A percentile compares a stretch with the other conserved stretches of the same genome.
Conservation (phyloP, 2,113 vertebrate genomes). For the Tachysurus vachellii region DNA sequence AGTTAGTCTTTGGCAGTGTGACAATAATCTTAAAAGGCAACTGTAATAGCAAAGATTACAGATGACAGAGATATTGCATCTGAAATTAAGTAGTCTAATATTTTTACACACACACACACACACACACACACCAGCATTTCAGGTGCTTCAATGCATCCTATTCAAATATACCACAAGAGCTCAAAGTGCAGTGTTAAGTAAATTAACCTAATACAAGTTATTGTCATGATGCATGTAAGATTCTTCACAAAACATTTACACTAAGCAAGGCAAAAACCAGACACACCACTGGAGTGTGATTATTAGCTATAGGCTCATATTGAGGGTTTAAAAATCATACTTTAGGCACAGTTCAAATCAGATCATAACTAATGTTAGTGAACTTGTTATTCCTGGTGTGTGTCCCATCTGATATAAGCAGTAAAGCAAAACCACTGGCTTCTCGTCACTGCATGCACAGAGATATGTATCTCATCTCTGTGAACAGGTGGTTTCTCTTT, state of each 20-base stretch:
- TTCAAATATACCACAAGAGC: background rate
- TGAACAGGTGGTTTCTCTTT: slow-evolving; percentile 34
- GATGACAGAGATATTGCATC: background rate
- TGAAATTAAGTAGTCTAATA: background rate
- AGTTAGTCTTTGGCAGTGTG: too few relatives aligned
- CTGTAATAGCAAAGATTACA: too few relatives aligned
- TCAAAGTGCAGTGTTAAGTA: background rate
- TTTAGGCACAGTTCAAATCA: background rate
- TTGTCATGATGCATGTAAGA: background rate
- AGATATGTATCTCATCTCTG: slow-evolving; percentile 42
- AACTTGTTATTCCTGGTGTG: slow-evolving; percentile 2
- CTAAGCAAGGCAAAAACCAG: background rate
- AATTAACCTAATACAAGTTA: background rate
- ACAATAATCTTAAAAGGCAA: too few relatives aligned
- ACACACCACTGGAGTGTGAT: background rate
- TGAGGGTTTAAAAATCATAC: background rate
- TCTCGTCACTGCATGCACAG: slow-evolving; percentile 24
- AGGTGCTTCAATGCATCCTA: background rate
- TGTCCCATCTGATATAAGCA: slow-evolving; percentile 53
- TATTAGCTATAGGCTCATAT: background rate
- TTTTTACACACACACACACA: background rate
- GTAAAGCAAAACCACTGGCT: slow-evolving; percentile 23
- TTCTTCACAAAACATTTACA: background rate
- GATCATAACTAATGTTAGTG: background rate
- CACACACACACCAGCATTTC: background rate